Base-by-base conservation (phyloP, 2,113 vertebrate genomes). In the Syrrhaptes paradoxus region DNA sequence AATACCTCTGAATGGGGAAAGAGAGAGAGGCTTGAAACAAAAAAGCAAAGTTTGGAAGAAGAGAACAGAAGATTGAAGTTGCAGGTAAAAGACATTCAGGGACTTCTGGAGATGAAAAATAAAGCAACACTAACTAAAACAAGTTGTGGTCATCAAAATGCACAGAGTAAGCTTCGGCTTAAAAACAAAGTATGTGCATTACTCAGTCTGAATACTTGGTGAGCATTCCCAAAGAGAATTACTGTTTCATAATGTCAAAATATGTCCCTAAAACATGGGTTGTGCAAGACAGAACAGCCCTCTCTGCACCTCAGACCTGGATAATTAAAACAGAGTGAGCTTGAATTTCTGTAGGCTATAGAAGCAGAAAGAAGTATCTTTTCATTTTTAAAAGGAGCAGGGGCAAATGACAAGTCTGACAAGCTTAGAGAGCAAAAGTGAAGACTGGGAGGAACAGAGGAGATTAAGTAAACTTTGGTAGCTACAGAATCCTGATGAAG, bases 41-140 rank as follows among this genome's bases (percentile, higher is more conserved):
- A 95, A 89, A 97, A 96, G 21, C 90, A 92, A 88, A 66, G 18
- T 43, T 48, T 96, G 85, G 94, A 97, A 76, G 97, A 94, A 88
- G 97, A 98, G 28, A 97, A 82, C 29, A 94, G 78, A 95, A 96
- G 86, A 36, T 11, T 95, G 49, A 96, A 97, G 66, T 61, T 77
- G 8, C 96, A 97, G 67, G 72, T 97, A 91, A 96, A 95, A 95
- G 63, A 97, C 85, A 90, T 95, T 89, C 66, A 93, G 45, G 72
- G 73, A 26, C 19, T 81, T 72, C 29, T 91, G 58, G 67, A 92
- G 7, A 71, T 25, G 19, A 90, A 87, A 90, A 87, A 62, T 17
- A 63, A 68, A 91, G 4, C 45, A 48, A 31, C 13, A 11, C 13
- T 65, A 36, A 73, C 12, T 81, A 32, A 68, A 31, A 18, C 41